Percentiles rank a stretch among this genome's conserved stretches.
Evolutionary conservation across 2,797 vertebrate species (phyloP).

Genomic region (Esox masquinongy): DNA sequence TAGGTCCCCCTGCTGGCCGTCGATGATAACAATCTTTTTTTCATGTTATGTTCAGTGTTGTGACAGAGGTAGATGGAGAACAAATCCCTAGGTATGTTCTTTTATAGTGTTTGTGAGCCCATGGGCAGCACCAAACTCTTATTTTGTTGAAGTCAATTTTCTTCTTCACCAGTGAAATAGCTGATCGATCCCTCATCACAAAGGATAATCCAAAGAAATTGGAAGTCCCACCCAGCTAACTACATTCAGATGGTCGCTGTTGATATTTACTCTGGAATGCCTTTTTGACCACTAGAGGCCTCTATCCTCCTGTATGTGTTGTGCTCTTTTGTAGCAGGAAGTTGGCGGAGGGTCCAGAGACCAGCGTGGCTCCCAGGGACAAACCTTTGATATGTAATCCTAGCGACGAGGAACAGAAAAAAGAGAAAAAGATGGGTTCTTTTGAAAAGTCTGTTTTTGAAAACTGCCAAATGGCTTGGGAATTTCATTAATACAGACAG

Average conservation of each 20-base stretch:
- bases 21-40: constrained; percentile 12
- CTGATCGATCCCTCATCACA: no score
- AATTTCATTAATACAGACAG: constrained; percentile 18
- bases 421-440: constrained; percentile 10
- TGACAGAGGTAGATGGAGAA: no score
- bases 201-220: no score
- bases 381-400: constrained; percentile 45
- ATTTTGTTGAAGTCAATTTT: no score
- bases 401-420: constrained; percentile 2
- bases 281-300: no score
- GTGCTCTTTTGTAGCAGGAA: constrained; percentile 9
- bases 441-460: constrained; percentile 23
- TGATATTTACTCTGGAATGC: no score
- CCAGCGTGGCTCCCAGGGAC: constrained; percentile 14
- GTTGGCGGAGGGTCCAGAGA: constrained; percentile 29
- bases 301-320: not conserved
- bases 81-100: no score
- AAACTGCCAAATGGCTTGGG: constrained; percentile 22
- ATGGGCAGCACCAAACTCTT: no score
- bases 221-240: no score
- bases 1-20: constrained; percentile 58
- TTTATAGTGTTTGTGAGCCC: no score
- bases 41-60: not conserved
- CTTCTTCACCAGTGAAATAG: no score
- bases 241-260: no score